Evolutionary conservation across 2,797 vertebrate genomes (phyloP), one percentile per base, ranked within the genome.

Genomic region (Pseudochaenichthys georgianus): DNA sequence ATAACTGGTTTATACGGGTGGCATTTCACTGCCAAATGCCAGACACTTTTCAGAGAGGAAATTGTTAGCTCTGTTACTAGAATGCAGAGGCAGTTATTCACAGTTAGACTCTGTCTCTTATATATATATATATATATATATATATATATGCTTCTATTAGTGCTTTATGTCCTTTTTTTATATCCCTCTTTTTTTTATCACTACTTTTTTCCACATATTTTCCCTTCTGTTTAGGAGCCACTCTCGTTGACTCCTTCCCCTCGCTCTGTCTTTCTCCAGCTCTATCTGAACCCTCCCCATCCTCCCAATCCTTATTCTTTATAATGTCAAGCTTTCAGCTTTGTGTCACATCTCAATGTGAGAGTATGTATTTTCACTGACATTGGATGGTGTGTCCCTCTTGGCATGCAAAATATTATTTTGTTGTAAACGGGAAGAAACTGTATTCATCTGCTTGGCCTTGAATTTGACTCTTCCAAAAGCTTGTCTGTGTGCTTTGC

Each of bases 1-100:
- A 87, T 88, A 88, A 86, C 80, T 70, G 73, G 81, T 88, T 90
- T 89, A 89, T 86, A 88, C 81, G 78, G 75, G 76, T 77, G 82
- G 54, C 86, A 81, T 88, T 88, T 89, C 55, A 67, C 81, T 78
- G 75, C 72, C 84, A 84, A 87, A 88, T 84, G 84, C 78, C 84
- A 82, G 63, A 87, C 70, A 69, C 77, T 78, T 86, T 83, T 86
- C 65, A 79, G 71, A 77, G 61, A 69, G 75, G 68, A 57, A 91
- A 90, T 82, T 88, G 84, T 84, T 77, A 70, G 70, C 69, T 78
- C 77, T 69, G 69, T 86, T 85, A 65, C 68, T 65, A 68, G 47
- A 81, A 87, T 62, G 51, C 57, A 86, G 73, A 78, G 75, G 78
- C 78, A 75, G 76, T 81, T 81, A 81, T 86, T 87, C 71, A 80